Percentiles rank a stretch among this genome's conserved stretches.
These are phyloP conservation scores for Arion vulgaris DNA, from an alignment of 1,140 invertebrate species.

Conservation along the genomic window DNA sequence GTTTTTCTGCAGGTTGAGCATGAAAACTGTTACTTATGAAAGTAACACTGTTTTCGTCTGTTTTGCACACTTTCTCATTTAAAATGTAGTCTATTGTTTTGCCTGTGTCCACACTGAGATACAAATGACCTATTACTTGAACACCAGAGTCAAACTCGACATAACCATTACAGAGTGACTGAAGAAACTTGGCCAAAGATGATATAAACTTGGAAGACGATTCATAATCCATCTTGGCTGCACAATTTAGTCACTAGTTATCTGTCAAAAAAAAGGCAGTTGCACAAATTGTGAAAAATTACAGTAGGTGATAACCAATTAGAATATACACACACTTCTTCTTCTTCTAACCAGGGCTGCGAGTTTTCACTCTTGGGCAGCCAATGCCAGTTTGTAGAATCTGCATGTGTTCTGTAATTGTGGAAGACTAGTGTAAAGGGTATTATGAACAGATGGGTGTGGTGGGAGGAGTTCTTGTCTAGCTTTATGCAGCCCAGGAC, in stretches of 20 bases:
- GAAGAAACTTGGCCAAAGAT: constrained; percentile 43
- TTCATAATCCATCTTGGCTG: constrained; percentile 42
- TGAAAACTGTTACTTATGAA: constrained; percentile 49
- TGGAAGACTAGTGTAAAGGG: too few species aligned
- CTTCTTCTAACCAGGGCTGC: too few species aligned
- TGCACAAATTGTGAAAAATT: too few species aligned
- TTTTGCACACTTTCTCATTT: constrained; percentile 49
- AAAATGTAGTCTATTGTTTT: constrained; percentile 47
- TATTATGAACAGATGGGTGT: too few species aligned
- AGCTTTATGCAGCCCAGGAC: too few species aligned
- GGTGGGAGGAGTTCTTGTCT: too few species aligned
- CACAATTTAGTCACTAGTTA: background rate
- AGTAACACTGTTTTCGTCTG: constrained; percentile 44
- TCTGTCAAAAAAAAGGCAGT: background rate
- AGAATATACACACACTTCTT: too few species aligned
- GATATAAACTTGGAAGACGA: constrained; percentile 44
- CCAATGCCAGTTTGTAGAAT: too few species aligned
- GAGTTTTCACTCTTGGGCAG: too few species aligned
- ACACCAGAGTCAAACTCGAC: constrained; percentile 44
- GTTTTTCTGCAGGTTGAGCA: constrained; percentile 42
- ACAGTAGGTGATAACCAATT: too few species aligned
- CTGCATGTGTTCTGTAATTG: too few species aligned
- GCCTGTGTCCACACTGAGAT: constrained; percentile 45
- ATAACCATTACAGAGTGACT: constrained; percentile 46
- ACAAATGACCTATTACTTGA: constrained; percentile 45